These are phyloP conservation scores for Hapalemur alaotrensis DNA, from an alignment of 2,797 vertebrate genomes.

Conservation along the genomic window DNA sequence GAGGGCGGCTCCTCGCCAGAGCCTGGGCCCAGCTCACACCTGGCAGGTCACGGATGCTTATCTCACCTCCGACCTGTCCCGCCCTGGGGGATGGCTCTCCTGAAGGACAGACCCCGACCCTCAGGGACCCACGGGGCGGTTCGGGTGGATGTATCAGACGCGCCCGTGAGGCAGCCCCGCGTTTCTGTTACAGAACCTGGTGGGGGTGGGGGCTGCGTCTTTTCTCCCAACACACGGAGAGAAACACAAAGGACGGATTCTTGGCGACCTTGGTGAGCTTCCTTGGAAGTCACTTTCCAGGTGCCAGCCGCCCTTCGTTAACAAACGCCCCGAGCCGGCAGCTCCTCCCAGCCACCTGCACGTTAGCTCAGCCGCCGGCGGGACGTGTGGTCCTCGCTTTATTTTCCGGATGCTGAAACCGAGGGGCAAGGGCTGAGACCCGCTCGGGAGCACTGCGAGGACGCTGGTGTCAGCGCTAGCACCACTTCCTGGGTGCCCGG, in stretches of 20 bases:
- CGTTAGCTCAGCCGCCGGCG: fast-evolving
- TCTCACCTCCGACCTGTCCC: too few species aligned
- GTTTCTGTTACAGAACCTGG: fast-evolving
- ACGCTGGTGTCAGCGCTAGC: fast-evolving
- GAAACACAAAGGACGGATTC: fast-evolving
- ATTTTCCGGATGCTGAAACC: not conserved
- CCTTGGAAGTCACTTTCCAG: not conserved
- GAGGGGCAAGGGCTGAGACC: not conserved
- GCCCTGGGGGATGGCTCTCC: not conserved
- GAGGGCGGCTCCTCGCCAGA: not conserved
- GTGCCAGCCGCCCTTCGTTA: fast-evolving
- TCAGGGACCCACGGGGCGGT: too few species aligned
- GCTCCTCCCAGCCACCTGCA: fast-evolving
- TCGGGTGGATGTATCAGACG: not conserved
- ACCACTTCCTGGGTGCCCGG: fast-evolving
- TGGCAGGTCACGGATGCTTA: fast-evolving
- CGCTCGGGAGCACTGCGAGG: not conserved
- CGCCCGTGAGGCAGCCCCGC: fast-evolving
- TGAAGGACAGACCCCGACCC: fast-evolving
- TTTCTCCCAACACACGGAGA: fast-evolving
- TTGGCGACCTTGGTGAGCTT: fast-evolving
- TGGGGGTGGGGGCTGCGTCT: fast-evolving
- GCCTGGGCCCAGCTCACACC: not conserved
- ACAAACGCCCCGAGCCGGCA: fast-evolving
- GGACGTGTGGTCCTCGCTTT: fast-evolving